Evolutionary conservation across 1,140 invertebrate species (phyloP).

Genomic region (Zophobas morio): DNA sequence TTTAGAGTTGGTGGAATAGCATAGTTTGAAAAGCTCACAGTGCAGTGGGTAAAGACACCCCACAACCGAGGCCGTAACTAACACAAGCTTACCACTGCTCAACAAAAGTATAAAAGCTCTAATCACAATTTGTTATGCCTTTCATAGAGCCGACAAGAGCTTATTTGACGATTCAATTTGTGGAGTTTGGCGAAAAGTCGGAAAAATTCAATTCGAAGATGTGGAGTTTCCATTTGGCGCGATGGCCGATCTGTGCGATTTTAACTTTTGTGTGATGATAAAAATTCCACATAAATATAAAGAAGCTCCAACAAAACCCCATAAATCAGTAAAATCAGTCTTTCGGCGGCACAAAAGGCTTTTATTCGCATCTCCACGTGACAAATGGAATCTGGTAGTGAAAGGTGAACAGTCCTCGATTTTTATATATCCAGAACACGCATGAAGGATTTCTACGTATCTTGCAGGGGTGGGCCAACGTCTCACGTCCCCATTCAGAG

Average conservation of each 20-base stretch:
- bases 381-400: slow-evolving; percentile 67
- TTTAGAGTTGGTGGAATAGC: slow-evolving; percentile 18
- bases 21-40: not conserved
- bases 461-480: slow-evolving; percentile 51
- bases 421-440: slow-evolving; percentile 63
- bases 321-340: slow-evolving; percentile 58
- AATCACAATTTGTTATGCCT: slow-evolving; percentile 41
- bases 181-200: slow-evolving; percentile 9
- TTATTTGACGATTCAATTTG: slow-evolving; percentile 35
- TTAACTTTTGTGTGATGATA: slow-evolving; percentile 34
- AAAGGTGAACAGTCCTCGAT: slow-evolving; percentile 66
- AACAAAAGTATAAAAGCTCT: slow-evolving; percentile 35
- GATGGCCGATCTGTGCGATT: slow-evolving; percentile 26
- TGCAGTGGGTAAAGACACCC: slow-evolving; percentile 10
- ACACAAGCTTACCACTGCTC: slow-evolving; percentile 35
- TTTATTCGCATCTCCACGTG: slow-evolving; percentile 59
- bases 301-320: slow-evolving; percentile 53
- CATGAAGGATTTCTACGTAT: slow-evolving; percentile 54
- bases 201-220: slow-evolving; percentile 10
- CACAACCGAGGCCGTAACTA: slow-evolving; percentile 16
- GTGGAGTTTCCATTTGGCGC: not conserved
- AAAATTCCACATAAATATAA: slow-evolving; percentile 56
- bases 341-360: slow-evolving; percentile 54
- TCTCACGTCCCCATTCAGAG: slow-evolving; percentile 54
- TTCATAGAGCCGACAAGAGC: slow-evolving; percentile 21